A percentile compares a stretch with the other conserved stretches of the same genome.
phyloP scores from a whole-genome alignment of 2,888 invertebrate species.

The Zygaena filipendulae region DNA sequence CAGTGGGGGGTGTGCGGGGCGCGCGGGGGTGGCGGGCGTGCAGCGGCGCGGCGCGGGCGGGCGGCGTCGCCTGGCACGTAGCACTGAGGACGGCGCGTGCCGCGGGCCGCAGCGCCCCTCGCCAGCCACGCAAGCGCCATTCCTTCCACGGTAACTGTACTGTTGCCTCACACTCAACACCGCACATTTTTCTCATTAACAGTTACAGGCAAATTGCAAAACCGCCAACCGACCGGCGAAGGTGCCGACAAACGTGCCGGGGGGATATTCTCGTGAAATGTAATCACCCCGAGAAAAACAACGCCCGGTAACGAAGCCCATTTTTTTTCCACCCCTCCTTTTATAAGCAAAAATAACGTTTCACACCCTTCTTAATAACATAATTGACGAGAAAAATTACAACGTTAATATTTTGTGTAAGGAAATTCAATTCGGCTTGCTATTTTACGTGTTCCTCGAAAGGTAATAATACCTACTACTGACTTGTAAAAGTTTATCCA shows the following conservation, averaged over 20 bases:
- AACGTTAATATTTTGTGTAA: no score
- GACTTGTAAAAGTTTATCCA: no score
- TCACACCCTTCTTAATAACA: no score
- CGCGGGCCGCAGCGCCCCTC: slow-evolving; percentile 21
- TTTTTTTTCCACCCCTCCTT: slow-evolving; percentile 29
- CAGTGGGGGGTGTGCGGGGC: slow-evolving; percentile 27
- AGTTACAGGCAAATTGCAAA: slow-evolving; percentile 56
- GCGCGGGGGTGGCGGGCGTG: slow-evolving; percentile 21
- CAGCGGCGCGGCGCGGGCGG: slow-evolving; percentile 25
- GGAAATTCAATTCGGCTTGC: no score
- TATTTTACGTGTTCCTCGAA: no score
- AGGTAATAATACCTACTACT: no score
- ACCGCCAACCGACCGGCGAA: slow-evolving; percentile 44
- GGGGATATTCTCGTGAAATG: slow-evolving; percentile 40
- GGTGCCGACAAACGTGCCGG: slow-evolving; percentile 35
- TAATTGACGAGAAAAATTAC: no score
- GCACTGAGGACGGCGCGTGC: slow-evolving; percentile 37
- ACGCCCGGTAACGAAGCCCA: slow-evolving; percentile 44
- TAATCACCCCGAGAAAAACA: slow-evolving; percentile 52
- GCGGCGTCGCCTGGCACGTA: slow-evolving; percentile 25
- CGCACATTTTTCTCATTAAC: slow-evolving; percentile 55
- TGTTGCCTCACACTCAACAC: slow-evolving; percentile 18
- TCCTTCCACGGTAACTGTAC: slow-evolving; percentile 15
- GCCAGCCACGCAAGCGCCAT: slow-evolving; percentile 31
- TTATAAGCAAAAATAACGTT: no score